These are phyloP conservation scores for Lasioglossum morio DNA, from an alignment of 2,888 invertebrate genomes.

Conservation along the genomic window DNA sequence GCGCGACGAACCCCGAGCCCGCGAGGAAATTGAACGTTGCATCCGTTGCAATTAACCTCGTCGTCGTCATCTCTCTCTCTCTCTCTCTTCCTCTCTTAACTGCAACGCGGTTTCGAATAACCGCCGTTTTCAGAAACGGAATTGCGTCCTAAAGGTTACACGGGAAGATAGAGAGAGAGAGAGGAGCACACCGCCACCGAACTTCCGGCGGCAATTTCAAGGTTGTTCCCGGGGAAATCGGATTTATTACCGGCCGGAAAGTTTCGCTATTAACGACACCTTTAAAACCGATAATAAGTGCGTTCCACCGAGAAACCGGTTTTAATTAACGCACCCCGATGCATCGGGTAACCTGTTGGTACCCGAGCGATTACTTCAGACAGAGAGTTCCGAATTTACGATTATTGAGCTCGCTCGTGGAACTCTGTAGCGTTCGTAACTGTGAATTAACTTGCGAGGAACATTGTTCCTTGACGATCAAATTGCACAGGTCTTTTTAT, in stretches of 20 bases:
- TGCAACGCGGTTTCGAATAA: constrained; percentile 47
- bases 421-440: neutral
- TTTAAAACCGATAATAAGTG: constrained; percentile 46
- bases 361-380: neutral
- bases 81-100: neutral
- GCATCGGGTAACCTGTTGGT: neutral
- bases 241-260: constrained; percentile 54
- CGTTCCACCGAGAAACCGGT: neutral
- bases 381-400: neutral
- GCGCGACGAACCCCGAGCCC: neutral
- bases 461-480: neutral
- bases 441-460: neutral
- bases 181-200: constrained; percentile 16
- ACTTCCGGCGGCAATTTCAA: constrained; percentile 58
- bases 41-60: constrained; percentile 66
- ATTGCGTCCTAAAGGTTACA: constrained; percentile 49
- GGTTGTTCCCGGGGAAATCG: constrained; percentile 62
- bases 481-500: neutral
- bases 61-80: neutral
- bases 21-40: constrained; percentile 66
- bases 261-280: constrained; percentile 39
- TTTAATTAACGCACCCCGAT: constrained; percentile 22
- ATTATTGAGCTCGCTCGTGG: neutral
- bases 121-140: constrained; percentile 43
- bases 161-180: neutral